These are phyloP conservation scores for Athetis lepigone DNA, from an alignment of 2,888 invertebrate genomes.

Conservation along the genomic window DNA sequence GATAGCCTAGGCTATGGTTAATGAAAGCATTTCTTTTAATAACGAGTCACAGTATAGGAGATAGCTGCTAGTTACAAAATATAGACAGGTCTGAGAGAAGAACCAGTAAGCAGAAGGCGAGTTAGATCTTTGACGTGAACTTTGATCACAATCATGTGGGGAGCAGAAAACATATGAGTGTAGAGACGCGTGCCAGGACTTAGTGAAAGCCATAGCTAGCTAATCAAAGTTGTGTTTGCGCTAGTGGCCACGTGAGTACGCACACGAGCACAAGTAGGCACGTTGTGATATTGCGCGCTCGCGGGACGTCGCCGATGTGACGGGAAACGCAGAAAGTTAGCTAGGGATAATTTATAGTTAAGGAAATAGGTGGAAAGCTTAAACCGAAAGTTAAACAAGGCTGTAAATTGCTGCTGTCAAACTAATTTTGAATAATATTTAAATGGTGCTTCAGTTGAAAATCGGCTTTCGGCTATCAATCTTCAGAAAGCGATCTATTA, in stretches of 20 bases:
- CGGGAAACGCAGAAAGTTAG: constrained; percentile 5
- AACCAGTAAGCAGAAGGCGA: no score
- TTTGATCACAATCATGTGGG: neutral
- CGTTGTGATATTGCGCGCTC: constrained; percentile 53
- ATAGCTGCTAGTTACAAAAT: no score
- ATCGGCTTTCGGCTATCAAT: neutral
- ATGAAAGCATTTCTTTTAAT: no score
- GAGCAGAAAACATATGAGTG: neutral
- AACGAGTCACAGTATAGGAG: no score
- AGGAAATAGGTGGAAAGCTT: neutral
- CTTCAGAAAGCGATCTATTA: neutral
- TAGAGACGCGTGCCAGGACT: constrained; percentile 7
- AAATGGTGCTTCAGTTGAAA: neutral
- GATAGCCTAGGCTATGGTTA: no score
- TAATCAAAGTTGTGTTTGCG: constrained; percentile 51
- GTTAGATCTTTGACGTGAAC: neutral
- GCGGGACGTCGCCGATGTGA: constrained; percentile 3
- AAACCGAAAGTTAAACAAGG: neutral
- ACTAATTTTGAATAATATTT: neutral
- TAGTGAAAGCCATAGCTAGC: constrained; percentile 30
- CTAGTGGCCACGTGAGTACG: constrained; percentile 43
- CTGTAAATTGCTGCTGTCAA: neutral
- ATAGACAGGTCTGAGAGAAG: no score
- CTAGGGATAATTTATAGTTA: no score
- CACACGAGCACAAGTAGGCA: constrained; percentile 55